phyloP scores from a whole-genome alignment of 2,113 vertebrate species.

The Neopipo cinnamomea region DNA sequence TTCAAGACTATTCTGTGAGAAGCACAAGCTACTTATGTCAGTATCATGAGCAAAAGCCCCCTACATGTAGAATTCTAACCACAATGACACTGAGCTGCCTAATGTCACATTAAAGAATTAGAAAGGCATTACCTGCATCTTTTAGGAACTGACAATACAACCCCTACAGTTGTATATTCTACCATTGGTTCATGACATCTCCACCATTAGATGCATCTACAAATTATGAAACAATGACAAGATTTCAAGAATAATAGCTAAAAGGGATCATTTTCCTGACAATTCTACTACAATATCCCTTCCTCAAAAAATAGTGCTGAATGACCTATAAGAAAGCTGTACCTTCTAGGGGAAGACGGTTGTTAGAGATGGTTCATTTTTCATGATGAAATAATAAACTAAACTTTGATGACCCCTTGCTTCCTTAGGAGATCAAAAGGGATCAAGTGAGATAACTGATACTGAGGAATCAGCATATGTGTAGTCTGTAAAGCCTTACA shows the following conservation, averaged over 20 bases:
- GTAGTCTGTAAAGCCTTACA: neutral
- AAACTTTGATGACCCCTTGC: neutral
- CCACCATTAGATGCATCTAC: neutral
- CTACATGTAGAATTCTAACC: neutral
- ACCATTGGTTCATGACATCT: neutral
- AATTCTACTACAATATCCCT: neutral
- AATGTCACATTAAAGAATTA: neutral
- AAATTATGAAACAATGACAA: neutral
- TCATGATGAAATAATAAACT: neutral
- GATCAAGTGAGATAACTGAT: neutral
- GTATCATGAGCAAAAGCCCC: neutral
- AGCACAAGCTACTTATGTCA: neutral
- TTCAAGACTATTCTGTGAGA: neutral
- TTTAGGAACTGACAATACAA: neutral
- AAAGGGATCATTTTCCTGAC: neutral
- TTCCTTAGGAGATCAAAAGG: neutral
- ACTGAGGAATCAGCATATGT: neutral
- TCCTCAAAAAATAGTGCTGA: neutral
- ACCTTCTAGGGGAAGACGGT: neutral
- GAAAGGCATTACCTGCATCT: neutral
- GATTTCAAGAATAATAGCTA: neutral
- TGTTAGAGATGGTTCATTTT: neutral
- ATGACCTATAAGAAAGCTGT: neutral
- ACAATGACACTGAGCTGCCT: fast-evolving
- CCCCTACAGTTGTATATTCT: neutral